Conservation (phyloP, 2,113 vertebrate genomes). For the Acanthochromis polyacanthus region DNA sequence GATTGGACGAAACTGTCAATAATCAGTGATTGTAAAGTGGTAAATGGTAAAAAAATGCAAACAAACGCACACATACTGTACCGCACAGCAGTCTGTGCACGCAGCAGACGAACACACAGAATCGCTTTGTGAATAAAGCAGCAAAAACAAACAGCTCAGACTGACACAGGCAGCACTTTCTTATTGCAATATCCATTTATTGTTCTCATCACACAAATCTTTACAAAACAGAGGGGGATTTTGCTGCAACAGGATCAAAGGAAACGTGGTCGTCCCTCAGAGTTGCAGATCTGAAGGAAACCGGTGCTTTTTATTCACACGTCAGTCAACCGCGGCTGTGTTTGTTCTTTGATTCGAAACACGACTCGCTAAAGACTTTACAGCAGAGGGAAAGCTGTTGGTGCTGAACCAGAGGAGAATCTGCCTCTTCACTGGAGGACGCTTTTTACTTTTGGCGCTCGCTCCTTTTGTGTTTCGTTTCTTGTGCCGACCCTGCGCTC, state of each 20-base stretch:
- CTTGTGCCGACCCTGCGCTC: constrained; percentile 2
- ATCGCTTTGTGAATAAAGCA: constrained; percentile 2
- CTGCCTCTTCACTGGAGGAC: background rate
- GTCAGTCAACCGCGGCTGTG: constrained; percentile 45
- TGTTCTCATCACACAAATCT: constrained; percentile 81
- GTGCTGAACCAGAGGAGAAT: constrained; percentile 25
- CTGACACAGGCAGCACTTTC: constrained; percentile 35
- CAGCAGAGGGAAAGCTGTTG: constrained; percentile 25
- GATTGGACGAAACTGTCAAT: too few species aligned
- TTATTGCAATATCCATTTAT: constrained; percentile 83
- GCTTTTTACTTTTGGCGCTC: constrained; percentile 17
- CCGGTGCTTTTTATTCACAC: constrained; percentile 48
- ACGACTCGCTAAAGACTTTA: constrained; percentile 34
- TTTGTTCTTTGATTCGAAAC: constrained; percentile 54
- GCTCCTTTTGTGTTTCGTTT: constrained; percentile 4
- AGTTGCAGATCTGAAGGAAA: constrained; percentile 63
- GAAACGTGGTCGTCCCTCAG: constrained; percentile 55
- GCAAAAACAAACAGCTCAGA: constrained; percentile 25
- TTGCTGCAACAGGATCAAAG: constrained; percentile 72
- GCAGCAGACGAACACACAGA: background rate
- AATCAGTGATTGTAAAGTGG: too few species aligned
- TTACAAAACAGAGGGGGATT: constrained; percentile 80
- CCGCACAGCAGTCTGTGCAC: too few species aligned
- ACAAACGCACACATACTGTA: background rate
- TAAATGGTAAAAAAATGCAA: background rate